Base-by-base conservation (phyloP, 1,140 invertebrate species). In the Holcopasites calliopsidis region DNA sequence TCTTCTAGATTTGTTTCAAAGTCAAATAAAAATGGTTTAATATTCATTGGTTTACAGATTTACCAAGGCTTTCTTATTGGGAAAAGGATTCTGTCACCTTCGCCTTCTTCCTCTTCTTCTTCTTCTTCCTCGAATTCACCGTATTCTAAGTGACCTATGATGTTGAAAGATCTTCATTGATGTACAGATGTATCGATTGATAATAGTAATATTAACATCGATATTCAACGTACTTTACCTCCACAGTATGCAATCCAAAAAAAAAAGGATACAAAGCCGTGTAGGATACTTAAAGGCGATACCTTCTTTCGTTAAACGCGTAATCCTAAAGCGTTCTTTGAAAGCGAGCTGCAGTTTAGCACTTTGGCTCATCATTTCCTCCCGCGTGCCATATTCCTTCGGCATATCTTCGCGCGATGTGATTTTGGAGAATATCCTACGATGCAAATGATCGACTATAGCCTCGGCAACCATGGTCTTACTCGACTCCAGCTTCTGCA, bases 341-440 rank as follows among this genome's bases (percentile, higher is more conserved):
- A 84, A 72, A 68, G 70, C 40, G 3, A 76, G 35, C 47, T 80
- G 60, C 68, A 87, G 58, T 69, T 86, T 73, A 26, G 80, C 55
- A 28, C 62, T 65, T 40, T 65, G 16, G 26, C 58, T 49, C 42
- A 57, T 35, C 40, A 86, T 42, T 26, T 83, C 72, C 7, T 85
- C 70, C 23, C 49, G 65, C 26, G 60, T 72, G 8, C 72, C 80
- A 47, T 83, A 86, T 54, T 87, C 78, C 2, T 18, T 10, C 3
- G 86, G 80, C 52, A 87, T 81, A 44, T 83, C 33, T 5, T 50
- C 50, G 0, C 76, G 65, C 0, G 72, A 74, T 13, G 69, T 44
- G 18, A 88, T 64, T 58, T 75, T 82, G 1, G 86, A 61, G 16
- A 85, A 83, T 23, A 87, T 70, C 55, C 54, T 86, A 31, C 81